Evolutionary conservation across 2,888 invertebrate species (phyloP).

Genomic region (Drepana falcataria): DNA sequence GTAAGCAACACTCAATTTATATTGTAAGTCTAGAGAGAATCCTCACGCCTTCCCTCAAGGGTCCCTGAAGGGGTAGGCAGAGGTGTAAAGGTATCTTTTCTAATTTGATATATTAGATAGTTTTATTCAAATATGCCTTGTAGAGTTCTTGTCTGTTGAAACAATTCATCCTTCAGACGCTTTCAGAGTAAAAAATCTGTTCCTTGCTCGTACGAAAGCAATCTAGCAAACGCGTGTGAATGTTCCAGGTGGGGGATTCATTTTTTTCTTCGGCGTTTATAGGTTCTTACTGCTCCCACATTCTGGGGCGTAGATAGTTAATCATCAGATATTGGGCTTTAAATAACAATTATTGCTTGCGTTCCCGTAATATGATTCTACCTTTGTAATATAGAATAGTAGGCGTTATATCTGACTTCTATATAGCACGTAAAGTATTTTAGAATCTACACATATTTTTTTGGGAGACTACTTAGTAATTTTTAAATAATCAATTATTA

Average conservation of each 20-base stretch:
- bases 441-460: too few species aligned
- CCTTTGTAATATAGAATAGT: neutral
- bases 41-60: neutral
- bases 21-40: too few species aligned
- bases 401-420: too few species aligned
- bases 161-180: slow-evolving; percentile 42
- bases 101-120: slow-evolving; percentile 9
- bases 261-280: slow-evolving; percentile 30
- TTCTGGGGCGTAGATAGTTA: neutral
- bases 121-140: slow-evolving; percentile 13
- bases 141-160: slow-evolving; percentile 22
- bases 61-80: too few species aligned
- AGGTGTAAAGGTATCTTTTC: slow-evolving; percentile 16
- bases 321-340: slow-evolving; percentile 1
- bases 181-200: slow-evolving; percentile 40
- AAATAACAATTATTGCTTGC: neutral
- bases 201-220: slow-evolving; percentile 46
- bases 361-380: neutral
- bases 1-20: too few species aligned
- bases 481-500: too few species aligned
- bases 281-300: slow-evolving; percentile 11
- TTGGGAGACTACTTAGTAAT: too few species aligned
- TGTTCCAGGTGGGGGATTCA: slow-evolving; percentile 45
- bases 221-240: slow-evolving; percentile 59
- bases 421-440: too few species aligned